A percentile compares a stretch with the other conserved stretches of the same genome.
phyloP scores from a whole-genome alignment of 2,888 invertebrate genomes.

The Aethes cnicana region DNA sequence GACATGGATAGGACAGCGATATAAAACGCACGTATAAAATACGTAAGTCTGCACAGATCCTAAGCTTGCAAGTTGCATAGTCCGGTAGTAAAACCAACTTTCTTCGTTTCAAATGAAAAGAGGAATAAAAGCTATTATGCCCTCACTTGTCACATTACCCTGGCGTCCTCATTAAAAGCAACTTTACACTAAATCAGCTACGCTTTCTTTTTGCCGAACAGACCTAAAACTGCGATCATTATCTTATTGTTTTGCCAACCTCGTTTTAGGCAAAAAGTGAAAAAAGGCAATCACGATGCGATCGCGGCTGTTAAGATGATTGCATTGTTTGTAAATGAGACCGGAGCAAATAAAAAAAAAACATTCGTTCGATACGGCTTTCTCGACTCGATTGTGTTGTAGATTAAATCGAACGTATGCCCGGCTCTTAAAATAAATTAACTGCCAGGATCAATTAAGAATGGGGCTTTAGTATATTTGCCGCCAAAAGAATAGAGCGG shows the following conservation, averaged over 20 bases:
- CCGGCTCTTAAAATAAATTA: constrained; percentile 18
- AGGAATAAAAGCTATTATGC: background rate
- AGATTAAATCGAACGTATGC: constrained; percentile 24
- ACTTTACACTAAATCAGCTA: constrained; percentile 20
- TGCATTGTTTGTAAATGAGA: constrained; percentile 32
- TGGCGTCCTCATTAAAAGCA: constrained; percentile 4
- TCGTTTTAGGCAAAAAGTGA: constrained; percentile 25
- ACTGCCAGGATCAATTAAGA: constrained; percentile 28
- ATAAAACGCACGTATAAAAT: no score
- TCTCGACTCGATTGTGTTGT: constrained; percentile 28
- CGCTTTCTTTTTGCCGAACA: constrained; percentile 27
- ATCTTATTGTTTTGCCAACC: constrained; percentile 30
- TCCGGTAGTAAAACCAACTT: no score
- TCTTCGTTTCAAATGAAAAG: no score
- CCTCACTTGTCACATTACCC: background rate
- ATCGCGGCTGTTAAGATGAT: constrained; percentile 27
- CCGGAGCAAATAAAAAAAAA: constrained; percentile 17
- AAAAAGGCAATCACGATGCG: constrained; percentile 25
- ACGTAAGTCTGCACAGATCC: no score
- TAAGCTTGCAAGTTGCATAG: no score
- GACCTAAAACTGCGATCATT: constrained; percentile 26
- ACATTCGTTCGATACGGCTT: constrained; percentile 17
- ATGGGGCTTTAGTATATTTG: constrained; percentile 6
- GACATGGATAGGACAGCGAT: no score
- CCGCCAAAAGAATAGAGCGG: no score